phyloP scores from a whole-genome alignment of 2,888 invertebrate genomes.

The Liposcelis brunnea region DNA sequence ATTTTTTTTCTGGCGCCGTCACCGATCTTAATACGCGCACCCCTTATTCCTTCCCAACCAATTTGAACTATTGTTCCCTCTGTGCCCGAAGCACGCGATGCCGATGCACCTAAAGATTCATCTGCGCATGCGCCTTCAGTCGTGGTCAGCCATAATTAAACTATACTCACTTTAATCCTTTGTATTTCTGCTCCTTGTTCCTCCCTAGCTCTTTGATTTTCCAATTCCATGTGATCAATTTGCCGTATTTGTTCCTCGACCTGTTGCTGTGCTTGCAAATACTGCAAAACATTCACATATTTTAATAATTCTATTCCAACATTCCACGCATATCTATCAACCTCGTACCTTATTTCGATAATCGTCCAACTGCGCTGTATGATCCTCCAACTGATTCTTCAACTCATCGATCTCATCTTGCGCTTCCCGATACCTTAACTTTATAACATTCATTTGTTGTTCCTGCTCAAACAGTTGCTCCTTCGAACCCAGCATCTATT shows the following conservation, averaged over 20 bases:
- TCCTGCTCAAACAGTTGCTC: constrained; percentile 46
- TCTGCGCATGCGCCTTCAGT: too few species aligned
- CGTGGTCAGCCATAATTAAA: background rate
- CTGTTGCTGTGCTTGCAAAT: constrained; percentile 46
- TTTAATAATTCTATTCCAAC: background rate
- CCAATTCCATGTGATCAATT: constrained; percentile 53
- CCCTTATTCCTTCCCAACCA: too few species aligned
- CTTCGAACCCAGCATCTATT: constrained; percentile 29
- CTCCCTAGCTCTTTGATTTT: constrained; percentile 49
- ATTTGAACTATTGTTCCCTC: too few species aligned
- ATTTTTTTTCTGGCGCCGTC: too few species aligned
- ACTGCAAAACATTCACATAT: constrained; percentile 22
- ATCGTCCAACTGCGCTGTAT: constrained; percentile 46
- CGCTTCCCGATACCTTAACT: constrained; percentile 35
- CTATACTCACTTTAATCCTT: constrained; percentile 39
- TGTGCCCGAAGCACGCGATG: too few species aligned
- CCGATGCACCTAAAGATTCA: too few species aligned
- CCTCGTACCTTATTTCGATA: constrained; percentile 40
- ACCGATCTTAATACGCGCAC: too few species aligned
- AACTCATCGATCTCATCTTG: constrained; percentile 35
- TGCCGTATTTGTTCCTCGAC: constrained; percentile 53
- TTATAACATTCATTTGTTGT: constrained; percentile 33
- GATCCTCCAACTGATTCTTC: constrained; percentile 39
- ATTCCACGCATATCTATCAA: background rate
- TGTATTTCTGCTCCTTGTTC: constrained; percentile 54